Percentiles rank a stretch among this genome's conserved stretches.
Conservation (phyloP, 2,113 vertebrate species). For the Thalassarche chlororhynchos region DNA sequence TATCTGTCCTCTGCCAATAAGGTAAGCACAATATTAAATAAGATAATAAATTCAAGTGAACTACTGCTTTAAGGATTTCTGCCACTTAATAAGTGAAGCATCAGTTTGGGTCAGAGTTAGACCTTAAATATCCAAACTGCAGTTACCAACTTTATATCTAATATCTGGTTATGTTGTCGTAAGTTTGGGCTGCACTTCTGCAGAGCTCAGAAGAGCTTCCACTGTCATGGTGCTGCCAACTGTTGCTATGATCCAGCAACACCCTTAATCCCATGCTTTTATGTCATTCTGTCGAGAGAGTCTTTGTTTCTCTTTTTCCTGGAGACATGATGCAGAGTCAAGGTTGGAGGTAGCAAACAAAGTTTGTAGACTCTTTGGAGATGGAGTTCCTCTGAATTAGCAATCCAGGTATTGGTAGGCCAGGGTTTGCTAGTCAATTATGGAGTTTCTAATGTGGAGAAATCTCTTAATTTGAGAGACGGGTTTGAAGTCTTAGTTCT, state of each 20-base stretch:
- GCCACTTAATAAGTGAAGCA: background rate
- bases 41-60: slow-evolving; percentile 1
- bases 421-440: background rate
- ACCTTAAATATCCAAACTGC: background rate
- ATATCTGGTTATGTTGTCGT: background rate
- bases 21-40: slow-evolving; percentile 71
- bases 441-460: background rate
- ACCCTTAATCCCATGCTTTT: background rate
- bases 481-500: background rate
- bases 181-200: background rate
- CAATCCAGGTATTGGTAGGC: background rate
- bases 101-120: slow-evolving; percentile 3
- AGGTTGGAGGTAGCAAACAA: background rate
- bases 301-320: background rate
- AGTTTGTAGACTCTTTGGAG: background rate
- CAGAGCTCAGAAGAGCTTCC: background rate
- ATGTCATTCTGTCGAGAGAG: background rate
- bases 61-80: slow-evolving; percentile 18
- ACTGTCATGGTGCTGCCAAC: background rate
- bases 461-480: background rate
- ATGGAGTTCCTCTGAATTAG: background rate
- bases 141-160: background rate
- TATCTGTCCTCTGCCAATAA: slow-evolving; percentile 83
- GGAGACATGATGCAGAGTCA: background rate
- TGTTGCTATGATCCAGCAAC: background rate